These are phyloP conservation scores for Torymus aiolomorphi DNA, from an alignment of 2,888 invertebrate genomes.

Conservation along the genomic window DNA sequence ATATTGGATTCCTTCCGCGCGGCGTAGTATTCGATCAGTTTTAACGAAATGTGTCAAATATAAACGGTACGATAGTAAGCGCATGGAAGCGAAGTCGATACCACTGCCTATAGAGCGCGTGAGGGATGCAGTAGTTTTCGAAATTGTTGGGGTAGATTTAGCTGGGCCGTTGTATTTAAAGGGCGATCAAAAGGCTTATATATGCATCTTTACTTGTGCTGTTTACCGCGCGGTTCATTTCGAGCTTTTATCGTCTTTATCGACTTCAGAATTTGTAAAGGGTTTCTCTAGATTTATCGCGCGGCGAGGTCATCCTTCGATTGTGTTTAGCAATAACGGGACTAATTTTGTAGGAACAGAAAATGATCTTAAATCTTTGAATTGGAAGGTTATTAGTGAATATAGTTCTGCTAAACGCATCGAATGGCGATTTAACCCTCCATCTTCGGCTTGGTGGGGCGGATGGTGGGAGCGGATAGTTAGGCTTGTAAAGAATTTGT, in stretches of 20 bases:
- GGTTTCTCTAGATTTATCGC: no score
- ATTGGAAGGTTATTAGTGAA: conserved; percentile 71
- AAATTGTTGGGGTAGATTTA: conserved; percentile 66
- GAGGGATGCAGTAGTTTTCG: no score
- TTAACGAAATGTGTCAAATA: conserved; percentile 56
- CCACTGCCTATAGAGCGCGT: conserved; percentile 64
- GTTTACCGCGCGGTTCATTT: no score
- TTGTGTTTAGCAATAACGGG: conserved; percentile 25
- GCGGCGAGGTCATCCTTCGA: no score
- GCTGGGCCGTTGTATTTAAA: conserved; percentile 19
- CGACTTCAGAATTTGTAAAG: no score
- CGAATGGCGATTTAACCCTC: conserved; percentile 60
- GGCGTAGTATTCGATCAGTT: conserved; percentile 47
- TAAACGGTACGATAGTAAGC: conserved; percentile 57
- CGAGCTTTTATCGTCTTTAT: no score
- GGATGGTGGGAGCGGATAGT: no score
- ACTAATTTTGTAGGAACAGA: conserved; percentile 43
- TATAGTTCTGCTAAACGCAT: conserved; percentile 52
- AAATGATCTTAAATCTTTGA: conserved; percentile 76
- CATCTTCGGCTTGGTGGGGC: conserved; percentile 53
- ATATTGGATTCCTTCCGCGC: neutral
- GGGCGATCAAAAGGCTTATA: no score
- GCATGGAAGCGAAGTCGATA: conserved; percentile 54
- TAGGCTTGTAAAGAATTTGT: no score
- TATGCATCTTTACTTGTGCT: no score